Base-by-base conservation (phyloP, 2,888 invertebrate species). In the Pyrochroa serraticornis region DNA sequence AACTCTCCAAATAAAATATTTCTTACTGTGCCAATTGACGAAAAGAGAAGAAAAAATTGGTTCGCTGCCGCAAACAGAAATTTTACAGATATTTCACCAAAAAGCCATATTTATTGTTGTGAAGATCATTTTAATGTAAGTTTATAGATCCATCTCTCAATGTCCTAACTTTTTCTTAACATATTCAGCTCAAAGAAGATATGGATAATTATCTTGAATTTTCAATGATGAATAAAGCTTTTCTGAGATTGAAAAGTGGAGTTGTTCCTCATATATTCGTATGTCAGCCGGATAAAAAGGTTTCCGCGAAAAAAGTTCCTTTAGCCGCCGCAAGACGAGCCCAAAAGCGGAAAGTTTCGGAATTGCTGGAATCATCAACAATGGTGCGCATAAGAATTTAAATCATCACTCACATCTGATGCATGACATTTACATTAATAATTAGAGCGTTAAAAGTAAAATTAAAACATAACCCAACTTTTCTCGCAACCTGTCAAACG, bases 71-170 rank as follows among this genome's bases (percentile, higher is more conserved):
- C 10, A 31, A 12, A 13, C 8, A 41, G 41, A 31, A 31, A 41
- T 22, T 22, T 22, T 12, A 41, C 41, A 8, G 22, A 30, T 3
- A 9, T 41, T 30, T 22, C 30, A 9, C 14, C 41, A 7, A 41
- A 41, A 41, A 41, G 30, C n/a, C 22, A 30, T 1, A 3, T 30
- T 30, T 41, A 42, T 42, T 42, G 42, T n/a, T 42, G 42, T 42
- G 42, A 42, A 31, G 42, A 42, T 42, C 42, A 42, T 42, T 42
- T 42, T 42, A 42, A 42, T 42, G 42, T 42, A 41, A 6, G 13
- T 30, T 5, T 41, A 10, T 9, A 41, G 31, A 41, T 41, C 31
- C 13, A n/a, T 7, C 10, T 14, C 31, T 10, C n/a, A 31, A 41
- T 42, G 2, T 42, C 9, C 10, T 42, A 31, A 31, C 30, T 42